Conservation (phyloP, 2,113 vertebrate species). For the Microtus oregoni region DNA sequence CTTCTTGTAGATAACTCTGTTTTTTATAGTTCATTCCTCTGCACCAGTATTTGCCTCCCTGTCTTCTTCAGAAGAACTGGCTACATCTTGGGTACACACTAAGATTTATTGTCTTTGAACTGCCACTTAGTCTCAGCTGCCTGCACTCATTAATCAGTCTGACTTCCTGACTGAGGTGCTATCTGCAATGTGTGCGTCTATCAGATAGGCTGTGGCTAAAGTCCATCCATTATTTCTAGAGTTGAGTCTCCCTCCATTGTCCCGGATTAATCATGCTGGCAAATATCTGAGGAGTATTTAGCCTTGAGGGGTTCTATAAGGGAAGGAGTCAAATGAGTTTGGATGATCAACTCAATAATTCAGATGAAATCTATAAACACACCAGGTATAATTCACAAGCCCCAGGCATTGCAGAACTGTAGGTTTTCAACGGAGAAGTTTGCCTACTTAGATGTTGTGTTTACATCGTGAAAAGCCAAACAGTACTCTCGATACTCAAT, state of each 20-base stretch:
- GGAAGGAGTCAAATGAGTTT: constrained; percentile 36
- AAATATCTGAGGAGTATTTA: background rate
- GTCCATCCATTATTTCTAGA: constrained; percentile 58
- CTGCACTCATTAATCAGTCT: constrained; percentile 72
- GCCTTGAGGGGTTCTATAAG: background rate
- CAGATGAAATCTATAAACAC: constrained; percentile 36
- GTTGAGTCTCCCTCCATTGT: background rate
- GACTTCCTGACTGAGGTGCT: constrained; percentile 58
- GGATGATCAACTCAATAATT: constrained; percentile 22
- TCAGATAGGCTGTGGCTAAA: constrained; percentile 41
- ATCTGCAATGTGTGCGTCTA: constrained; percentile 37
- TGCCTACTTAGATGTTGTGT: background rate
- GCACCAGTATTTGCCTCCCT: constrained; percentile 18
- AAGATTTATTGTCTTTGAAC: constrained; percentile 77
- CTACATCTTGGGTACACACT: background rate
- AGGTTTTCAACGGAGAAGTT: constrained; percentile 37
- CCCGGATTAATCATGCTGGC: background rate
- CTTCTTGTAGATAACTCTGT: background rate
- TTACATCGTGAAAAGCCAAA: constrained; percentile 38
- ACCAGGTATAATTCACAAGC: constrained; percentile 12
- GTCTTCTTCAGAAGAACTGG: constrained; percentile 40
- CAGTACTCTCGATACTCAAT: background rate
- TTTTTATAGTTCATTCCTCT: constrained; percentile 34
- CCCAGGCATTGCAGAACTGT: background rate
- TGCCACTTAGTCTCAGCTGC: constrained; percentile 58